Evolutionary conservation across 2,888 invertebrate genomes (phyloP), one percentile per base, ranked within the genome.

Genomic region (Mycalesis mineus): DNA sequence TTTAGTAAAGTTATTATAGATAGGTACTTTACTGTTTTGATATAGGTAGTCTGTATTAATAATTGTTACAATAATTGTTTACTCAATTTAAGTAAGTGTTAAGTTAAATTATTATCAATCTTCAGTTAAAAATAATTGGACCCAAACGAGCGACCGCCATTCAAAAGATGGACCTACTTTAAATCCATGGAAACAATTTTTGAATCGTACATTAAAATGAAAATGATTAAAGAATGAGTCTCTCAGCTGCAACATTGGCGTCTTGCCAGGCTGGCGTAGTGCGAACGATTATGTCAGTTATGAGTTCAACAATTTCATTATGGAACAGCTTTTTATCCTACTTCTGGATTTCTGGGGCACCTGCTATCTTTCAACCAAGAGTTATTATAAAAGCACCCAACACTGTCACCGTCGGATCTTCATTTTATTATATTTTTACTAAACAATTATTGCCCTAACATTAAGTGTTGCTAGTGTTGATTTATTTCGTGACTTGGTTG

Each of bases 271-370:
- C 39, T 56, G 55, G 65, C 63, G 67, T 60, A 60, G 57, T 56
- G 67, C 56, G 54, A 73, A 74, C 73, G 75, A 76, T 80, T 74
- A 80, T 72, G 68, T 67, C 73, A 68, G 70, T 73, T 74, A 70
- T 70, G 70, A 73, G 65, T 76, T 74, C 69, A 66, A 68, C 71
- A 67, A 68, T 66, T 65, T 61, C 49, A 60, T 65, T 64, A 52
- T 58, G 55, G 48, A 56, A 47, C 51, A 52, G 48, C 29, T 51
- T 55, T 58, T 61, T 44, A 49, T 60, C 33, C 52, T 29, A 44
- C 22, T 42, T 14, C 36, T 52, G 15, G 9, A 36, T 52, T 44
- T 42, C 52, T 52, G 36, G 52, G 52, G 31, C 42, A 52, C 52
- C 42, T 44, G 41, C 17, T 52, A 41, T 37, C 49, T 37, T 17